phyloP scores from a whole-genome alignment of 2,797 vertebrate species.

The Nasua narica region DNA sequence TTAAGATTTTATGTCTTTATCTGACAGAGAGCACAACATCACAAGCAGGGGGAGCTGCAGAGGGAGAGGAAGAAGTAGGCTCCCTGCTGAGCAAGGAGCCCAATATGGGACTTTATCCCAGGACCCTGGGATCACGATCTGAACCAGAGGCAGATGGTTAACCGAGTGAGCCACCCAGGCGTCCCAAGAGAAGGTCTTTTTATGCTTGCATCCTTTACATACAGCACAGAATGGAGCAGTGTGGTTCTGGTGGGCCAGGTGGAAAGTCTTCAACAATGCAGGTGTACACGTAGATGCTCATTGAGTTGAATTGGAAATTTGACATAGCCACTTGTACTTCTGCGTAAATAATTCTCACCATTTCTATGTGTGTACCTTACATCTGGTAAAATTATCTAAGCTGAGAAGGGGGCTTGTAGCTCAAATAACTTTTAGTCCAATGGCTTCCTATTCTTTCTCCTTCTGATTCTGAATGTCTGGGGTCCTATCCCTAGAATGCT shows the following conservation, averaged over 20 bases:
- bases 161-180: background rate
- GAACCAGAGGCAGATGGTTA: background rate
- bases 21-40: no score
- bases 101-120: rapidly evolving
- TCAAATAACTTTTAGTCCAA: background rate
- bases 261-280: background rate
- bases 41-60: no score
- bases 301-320: background rate
- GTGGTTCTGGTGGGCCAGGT: background rate
- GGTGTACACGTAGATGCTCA: background rate
- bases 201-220: background rate
- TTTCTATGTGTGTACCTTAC: background rate
- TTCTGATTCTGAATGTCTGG: background rate
- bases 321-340: background rate
- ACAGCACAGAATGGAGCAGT: background rate
- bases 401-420: background rate
- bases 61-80: no score
- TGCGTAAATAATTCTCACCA: background rate
- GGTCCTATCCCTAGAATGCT: background rate
- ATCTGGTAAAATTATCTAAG: background rate
- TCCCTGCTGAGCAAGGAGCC: no score
- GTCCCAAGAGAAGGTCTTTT: background rate
- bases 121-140: background rate
- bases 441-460: background rate
- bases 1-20: no score